Base-by-base conservation (phyloP, 1,140 invertebrate species). In the Macrostomum lignano region DNA sequence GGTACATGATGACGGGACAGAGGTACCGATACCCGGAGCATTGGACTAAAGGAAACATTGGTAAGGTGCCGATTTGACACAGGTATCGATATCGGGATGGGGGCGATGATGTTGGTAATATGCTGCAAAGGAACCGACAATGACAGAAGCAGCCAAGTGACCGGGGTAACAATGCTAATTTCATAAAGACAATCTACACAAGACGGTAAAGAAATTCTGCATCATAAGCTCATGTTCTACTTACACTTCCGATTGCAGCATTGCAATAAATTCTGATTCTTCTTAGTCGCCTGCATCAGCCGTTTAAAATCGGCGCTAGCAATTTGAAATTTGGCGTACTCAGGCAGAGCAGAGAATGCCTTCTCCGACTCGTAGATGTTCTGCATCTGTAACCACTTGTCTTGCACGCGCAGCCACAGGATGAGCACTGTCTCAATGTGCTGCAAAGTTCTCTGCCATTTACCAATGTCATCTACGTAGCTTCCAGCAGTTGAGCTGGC, bases 221-320 rank as follows among this genome's bases (percentile, higher is more conserved):
- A 10, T 33, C 7, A 33, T 11, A 33, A 17, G 14, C 7, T 32
- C 17, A 4, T 19, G 11, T 32, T 32, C 14, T 3, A 38, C 42
- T 45, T 45, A 57, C 54, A 51, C 46, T 55, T 57, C 26, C 52
- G 42, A 9, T 49, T 45, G 40, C 54, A 55, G 25, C 52, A 55
- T 39, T 55, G 51, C n/a, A 55, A 39, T 7, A 57, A 49, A 41
- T 57, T 57, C 11, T 49, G 48, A 35, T 57, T 55, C 41, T 48
- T 52, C 44, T 55, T 49, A 25, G 52, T 53, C 9, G 54, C 52
- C 31, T 45, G 43, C 54, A 55, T 55, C 22, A 57, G 38, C 0
- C 51, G 40, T 15, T 44, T 35, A 40, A 57, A 55, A 35, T 57
- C 54, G 45, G 37, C 17, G 41, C 41, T 40, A 57, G 53, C 21